Conservation (phyloP, 2,113 vertebrate species). For the Bos javanicus region DNA sequence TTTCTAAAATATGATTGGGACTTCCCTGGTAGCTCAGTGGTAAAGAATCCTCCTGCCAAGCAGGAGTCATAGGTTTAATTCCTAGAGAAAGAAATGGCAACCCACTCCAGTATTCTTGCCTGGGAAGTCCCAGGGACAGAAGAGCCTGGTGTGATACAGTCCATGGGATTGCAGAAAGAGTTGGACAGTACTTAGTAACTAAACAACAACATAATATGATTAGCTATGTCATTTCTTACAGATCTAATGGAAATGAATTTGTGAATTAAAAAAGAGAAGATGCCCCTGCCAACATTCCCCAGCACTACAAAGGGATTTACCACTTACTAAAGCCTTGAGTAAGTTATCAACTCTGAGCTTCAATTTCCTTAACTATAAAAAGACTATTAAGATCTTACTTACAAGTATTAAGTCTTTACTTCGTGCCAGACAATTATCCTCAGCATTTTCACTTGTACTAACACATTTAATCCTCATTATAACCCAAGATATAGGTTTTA, state of each 20-base stretch:
- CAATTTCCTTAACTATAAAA: background rate
- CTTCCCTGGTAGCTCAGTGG: background rate
- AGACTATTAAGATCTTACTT: background rate
- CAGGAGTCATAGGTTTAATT: background rate
- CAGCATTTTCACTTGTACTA: background rate
- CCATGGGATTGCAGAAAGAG: background rate
- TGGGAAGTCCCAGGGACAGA: background rate
- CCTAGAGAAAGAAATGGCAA: background rate
- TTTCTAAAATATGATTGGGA: background rate
- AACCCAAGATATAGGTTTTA: background rate
- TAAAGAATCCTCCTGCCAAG: background rate
- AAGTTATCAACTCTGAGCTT: background rate
- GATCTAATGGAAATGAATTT: background rate
- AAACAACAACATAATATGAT: background rate
- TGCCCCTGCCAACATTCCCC: background rate
- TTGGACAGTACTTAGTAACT: background rate
- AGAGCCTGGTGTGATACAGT: background rate
- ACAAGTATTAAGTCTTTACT: background rate
- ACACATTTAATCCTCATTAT: conserved; percentile 4
- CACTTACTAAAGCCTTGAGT: background rate
- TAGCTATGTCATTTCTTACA: background rate
- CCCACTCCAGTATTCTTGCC: background rate
- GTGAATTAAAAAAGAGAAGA: background rate
- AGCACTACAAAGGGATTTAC: background rate
- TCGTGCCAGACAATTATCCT: background rate